Percentiles rank a stretch among this genome's conserved stretches.
Conservation (phyloP, 2,797 vertebrate species). For the Poecilia gillii region DNA sequence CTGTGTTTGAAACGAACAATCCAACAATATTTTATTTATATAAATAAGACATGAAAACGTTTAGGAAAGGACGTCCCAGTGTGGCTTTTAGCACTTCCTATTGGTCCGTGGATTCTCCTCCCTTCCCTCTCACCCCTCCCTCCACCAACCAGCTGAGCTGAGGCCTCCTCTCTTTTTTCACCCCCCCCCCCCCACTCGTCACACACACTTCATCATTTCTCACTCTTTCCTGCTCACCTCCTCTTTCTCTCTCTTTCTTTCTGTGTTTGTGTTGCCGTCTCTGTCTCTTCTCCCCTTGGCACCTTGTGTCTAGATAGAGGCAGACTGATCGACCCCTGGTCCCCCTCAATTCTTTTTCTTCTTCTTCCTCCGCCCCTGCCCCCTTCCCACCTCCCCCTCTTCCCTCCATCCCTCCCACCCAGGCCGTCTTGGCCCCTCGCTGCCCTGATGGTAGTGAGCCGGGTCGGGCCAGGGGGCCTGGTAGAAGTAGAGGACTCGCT, state of each 20-base stretch:
- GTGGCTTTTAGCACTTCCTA: slow-evolving; percentile 34
- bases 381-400: slow-evolving; percentile 34
- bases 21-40: not conserved
- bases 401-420: slow-evolving; percentile 52
- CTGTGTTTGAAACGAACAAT: not conserved
- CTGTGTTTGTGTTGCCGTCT: slow-evolving; percentile 47
- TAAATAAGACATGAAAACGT: slow-evolving; percentile 5
- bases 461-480: slow-evolving; percentile 78
- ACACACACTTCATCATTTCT: slow-evolving; percentile 47
- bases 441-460: slow-evolving; percentile 76
- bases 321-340: slow-evolving; percentile 48
- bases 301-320: slow-evolving; percentile 54
- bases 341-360: slow-evolving; percentile 35
- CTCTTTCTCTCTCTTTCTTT: slow-evolving; percentile 57
- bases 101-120: slow-evolving; percentile 63
- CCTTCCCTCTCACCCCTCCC: slow-evolving; percentile 49
- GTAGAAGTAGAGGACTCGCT: slow-evolving; percentile 69
- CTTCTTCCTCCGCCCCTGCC: slow-evolving; percentile 47
- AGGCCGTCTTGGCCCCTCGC: slow-evolving; percentile 57
- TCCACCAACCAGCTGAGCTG: slow-evolving; percentile 54
- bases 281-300: slow-evolving; percentile 37
- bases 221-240: slow-evolving; percentile 45
- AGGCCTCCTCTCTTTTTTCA: slow-evolving; percentile 60
- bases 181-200: slow-evolving; percentile 44
- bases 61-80: not conserved